These are phyloP conservation scores for Catalaphyllia jardinei DNA, from an alignment of 64 coral and sea anemone species.

Conservation along the genomic window DNA sequence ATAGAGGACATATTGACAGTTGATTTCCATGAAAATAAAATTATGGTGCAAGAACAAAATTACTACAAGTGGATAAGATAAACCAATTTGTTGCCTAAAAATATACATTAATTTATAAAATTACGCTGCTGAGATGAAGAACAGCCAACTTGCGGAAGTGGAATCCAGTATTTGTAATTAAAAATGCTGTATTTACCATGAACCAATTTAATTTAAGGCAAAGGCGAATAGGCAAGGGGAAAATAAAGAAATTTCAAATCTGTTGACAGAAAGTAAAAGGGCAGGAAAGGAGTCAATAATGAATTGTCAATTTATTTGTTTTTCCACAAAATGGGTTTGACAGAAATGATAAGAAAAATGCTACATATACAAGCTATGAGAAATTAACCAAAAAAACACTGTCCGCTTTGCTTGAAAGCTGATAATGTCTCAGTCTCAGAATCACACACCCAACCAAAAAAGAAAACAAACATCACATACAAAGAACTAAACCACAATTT, in stretches of 20 bases:
- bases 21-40: too few relatives aligned
- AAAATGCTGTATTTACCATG: background rate
- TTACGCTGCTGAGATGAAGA: too few relatives aligned
- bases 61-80: too few relatives aligned
- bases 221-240: background rate
- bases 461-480: background rate
- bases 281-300: background rate
- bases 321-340: background rate
- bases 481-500: background rate
- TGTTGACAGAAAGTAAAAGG: constrained; percentile 11
- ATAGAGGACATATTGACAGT: too few relatives aligned
- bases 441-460: background rate
- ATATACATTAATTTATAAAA: too few relatives aligned
- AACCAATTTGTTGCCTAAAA: too few relatives aligned
- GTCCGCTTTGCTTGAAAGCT: too few relatives aligned
- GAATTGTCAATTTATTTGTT: background rate
- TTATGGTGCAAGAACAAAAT: too few relatives aligned
- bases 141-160: background rate
- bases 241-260: background rate
- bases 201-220: background rate
- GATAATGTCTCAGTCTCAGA: constrained; percentile 16
- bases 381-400: background rate
- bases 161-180: background rate
- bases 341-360: background rate
- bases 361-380: background rate